Evolutionary conservation across 1,140 invertebrate genomes (phyloP), one percentile per base, ranked within the genome.

Genomic region (Drosophila persimilis): DNA sequence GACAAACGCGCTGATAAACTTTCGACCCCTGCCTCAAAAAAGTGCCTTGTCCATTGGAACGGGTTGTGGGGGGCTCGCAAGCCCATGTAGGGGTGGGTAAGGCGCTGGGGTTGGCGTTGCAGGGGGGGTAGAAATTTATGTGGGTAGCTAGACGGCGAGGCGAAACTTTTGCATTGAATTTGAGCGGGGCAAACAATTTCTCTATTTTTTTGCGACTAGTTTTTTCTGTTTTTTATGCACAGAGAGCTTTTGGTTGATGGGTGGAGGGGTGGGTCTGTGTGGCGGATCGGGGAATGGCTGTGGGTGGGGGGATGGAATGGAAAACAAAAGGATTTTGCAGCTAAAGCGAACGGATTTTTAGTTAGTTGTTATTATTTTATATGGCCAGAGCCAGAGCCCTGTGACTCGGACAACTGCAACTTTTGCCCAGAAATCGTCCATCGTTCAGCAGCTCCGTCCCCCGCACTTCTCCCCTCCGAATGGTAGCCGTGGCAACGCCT

Each of bases 351-450:
- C 70, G 81, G 81, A 86, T 86, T 86, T 85, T 85, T 86, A 86
- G 81, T 88, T 86, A 86, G 81, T 86, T 86, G 81, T 86, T 86
- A 86, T 86, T 86, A 86, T 86, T 86, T 86, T 86, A 86, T 86
- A 86, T 81, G 78, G 80, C 75, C 76, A 65, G 66, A 15, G 46
- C 75, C 76, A 59, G 66, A 63, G 52, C 63, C 66, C 66, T 60
- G 47, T 54, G 58, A 83, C 71, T 85, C 80, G 72, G 76, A 86
- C 73, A 86, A 70, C 66, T 77, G 81, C 83, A 86, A 85, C 81
- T 85, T 85, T 86, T 81, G 61, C 81, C 80, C 59, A 62, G 66
- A 69, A 59, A 57, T 57, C 39, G 46, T 48, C 63, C 73, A 76
- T 56, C 72, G 52, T 55, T 63, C 53, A 63, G 48, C 45, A 35